These are phyloP conservation scores for Limnodromus scolopaceus DNA, from an alignment of 2,797 vertebrate species.

Conservation along the genomic window DNA sequence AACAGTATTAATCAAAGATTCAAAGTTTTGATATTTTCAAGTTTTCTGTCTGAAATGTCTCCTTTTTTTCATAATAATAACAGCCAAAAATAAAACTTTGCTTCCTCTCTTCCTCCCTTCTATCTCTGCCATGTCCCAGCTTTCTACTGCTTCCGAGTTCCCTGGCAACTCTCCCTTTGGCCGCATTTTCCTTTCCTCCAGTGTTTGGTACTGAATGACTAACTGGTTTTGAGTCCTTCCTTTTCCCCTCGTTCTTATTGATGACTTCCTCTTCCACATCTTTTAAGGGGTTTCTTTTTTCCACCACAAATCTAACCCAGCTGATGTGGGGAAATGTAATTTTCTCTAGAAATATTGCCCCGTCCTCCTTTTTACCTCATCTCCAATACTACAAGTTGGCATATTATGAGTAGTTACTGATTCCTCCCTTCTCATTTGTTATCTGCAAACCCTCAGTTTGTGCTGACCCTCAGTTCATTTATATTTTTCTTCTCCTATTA, in stretches of 20 bases:
- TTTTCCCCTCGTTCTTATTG: background rate
- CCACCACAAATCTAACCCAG: fast-evolving
- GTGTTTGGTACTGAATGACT: fast-evolving
- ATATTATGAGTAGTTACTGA: background rate
- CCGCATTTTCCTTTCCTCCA: background rate
- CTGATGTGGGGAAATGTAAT: background rate
- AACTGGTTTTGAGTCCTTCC: fast-evolving
- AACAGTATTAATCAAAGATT: slow-evolving; percentile 31
- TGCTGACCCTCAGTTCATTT: background rate
- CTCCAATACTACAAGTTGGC: background rate
- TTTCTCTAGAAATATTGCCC: background rate
- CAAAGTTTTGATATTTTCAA: background rate
- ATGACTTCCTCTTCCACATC: background rate
- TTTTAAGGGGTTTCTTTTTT: background rate
- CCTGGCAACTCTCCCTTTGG: background rate
- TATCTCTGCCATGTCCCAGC: fast-evolving
- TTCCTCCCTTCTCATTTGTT: background rate
- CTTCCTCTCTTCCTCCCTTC: background rate
- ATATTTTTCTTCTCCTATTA: background rate
- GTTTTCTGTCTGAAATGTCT: background rate
- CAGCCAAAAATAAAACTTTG: background rate
- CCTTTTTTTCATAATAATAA: background rate
- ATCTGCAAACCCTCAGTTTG: background rate
- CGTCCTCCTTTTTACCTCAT: background rate
- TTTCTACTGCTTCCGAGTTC: background rate